phyloP scores from a whole-genome alignment of 1,140 invertebrate species.

The Orius insidiosus region DNA sequence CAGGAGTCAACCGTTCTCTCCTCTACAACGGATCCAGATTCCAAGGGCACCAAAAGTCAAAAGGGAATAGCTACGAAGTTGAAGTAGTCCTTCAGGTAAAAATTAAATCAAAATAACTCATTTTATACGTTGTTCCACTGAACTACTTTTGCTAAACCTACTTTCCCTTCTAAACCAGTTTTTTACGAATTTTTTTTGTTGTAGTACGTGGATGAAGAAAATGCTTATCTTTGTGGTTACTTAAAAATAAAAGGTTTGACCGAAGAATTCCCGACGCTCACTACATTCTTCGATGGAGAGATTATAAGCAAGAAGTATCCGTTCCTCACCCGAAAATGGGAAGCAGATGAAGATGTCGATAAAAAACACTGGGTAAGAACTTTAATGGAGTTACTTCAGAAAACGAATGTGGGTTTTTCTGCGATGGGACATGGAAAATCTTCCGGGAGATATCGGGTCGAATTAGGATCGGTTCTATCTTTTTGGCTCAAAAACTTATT shows the following conservation, averaged over 20 bases:
- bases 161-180: not conserved
- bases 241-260: slow-evolving; percentile 91
- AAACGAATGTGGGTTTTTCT: too few species aligned
- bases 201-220: slow-evolving; percentile 88
- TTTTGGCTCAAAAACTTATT: too few species aligned
- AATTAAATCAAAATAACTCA: too few species aligned
- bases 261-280: slow-evolving; percentile 86
- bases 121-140: slow-evolving; percentile 3
- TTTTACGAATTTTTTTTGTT: slow-evolving; percentile 21
- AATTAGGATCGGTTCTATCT: too few species aligned
- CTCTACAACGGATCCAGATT: slow-evolving; percentile 91
- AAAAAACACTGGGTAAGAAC: slow-evolving; percentile 82
- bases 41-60: slow-evolving; percentile 89
- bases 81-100: slow-evolving; percentile 91
- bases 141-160: not conserved
- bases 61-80: slow-evolving; percentile 92
- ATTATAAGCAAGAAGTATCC: slow-evolving; percentile 92
- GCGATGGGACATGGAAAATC: too few species aligned
- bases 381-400: too few species aligned
- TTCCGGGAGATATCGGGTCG: too few species aligned
- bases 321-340: slow-evolving; percentile 91
- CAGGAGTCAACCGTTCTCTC: slow-evolving; percentile 70
- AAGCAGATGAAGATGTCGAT: slow-evolving; percentile 92
- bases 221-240: slow-evolving; percentile 88
- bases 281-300: slow-evolving; percentile 95